Evolutionary conservation across 2,888 invertebrate genomes (phyloP), one percentile per base, ranked within the genome.

Genomic region (Hemithea aestivaria): DNA sequence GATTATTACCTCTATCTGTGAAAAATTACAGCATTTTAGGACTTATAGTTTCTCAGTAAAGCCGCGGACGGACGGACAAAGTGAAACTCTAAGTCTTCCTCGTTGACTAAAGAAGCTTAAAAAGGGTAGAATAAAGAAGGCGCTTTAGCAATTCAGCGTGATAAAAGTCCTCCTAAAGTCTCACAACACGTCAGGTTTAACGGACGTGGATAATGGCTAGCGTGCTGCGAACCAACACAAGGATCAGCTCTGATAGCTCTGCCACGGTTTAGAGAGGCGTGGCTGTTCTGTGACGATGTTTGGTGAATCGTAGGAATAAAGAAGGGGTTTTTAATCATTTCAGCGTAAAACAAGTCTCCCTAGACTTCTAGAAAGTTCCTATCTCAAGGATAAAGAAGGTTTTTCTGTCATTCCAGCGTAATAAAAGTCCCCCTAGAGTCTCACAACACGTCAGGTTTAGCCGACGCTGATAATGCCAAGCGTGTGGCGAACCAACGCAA

Each of bases 251-350:
- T 89, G 21, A 57, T 89, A 10, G 63, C 77, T 1, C 67, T 89
- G 45, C 65, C 89, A 38, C 89, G 94, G 56, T 94, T 91, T 69
- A 72, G 84, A 27, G 91, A 92, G 41, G 94, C 94, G 5, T 93
- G 91, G 89, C 89, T 89, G 41, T 89, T 91, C 34, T 94, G 94
- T 58, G 90, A 93, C 51, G 90, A 90, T 6, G 78, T 88, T 35
- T 96, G 96, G 95, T 66, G 88, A 35, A 89, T 89, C 56, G 84
- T 97, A 41, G 98, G 93, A n/a, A n/a, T n/a, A n/a, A n/a, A n/a
- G n/a, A n/a, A n/a, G n/a, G n/a, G n/a, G n/a, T n/a, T n/a, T n/a
- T n/a, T n/a, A n/a, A n/a, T n/a, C n/a, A n/a, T n/a, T n/a, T n/a
- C n/a, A n/a, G n/a, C n/a, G n/a, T n/a, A n/a, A n/a, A n/a, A n/a